Evolutionary conservation across 2,888 invertebrate species (phyloP).

Genomic region (Chirona hameri): DNA sequence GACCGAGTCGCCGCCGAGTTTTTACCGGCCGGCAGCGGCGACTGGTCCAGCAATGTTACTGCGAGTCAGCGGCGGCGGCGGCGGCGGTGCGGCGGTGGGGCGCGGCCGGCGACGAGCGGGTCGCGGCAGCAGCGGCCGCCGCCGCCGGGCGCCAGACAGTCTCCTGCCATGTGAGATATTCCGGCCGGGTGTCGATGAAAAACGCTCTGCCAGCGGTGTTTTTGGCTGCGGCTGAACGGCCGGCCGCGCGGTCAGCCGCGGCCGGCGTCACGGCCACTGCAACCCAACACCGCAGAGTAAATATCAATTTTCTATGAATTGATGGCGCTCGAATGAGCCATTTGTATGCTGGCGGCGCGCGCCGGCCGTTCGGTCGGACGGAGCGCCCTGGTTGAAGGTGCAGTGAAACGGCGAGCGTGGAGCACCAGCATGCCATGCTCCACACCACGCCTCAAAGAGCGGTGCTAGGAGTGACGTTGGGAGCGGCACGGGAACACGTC

Average conservation of each 20-base stretch:
- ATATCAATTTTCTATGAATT: neutral
- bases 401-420: too few species aligned
- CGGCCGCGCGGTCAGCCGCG: neutral
- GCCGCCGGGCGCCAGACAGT: too few species aligned
- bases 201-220: neutral
- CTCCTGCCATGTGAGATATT: neutral
- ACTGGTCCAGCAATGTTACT: too few species aligned
- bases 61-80: too few species aligned
- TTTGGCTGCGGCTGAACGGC: neutral
- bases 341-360: conserved; percentile 5
- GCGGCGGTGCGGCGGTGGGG: too few species aligned
- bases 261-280: neutral
- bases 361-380: too few species aligned
- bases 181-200: neutral
- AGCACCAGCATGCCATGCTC: too few species aligned
- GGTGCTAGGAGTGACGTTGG: too few species aligned
- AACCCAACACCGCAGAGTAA: neutral
- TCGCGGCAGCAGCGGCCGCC: neutral
- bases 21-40: too few species aligned
- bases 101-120: neutral
- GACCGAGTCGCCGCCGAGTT: neutral
- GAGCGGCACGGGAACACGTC: too few species aligned
- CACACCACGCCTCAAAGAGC: too few species aligned
- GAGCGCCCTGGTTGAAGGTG: too few species aligned
- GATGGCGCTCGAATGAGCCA: neutral